Evolutionary conservation across 2,888 invertebrate species (phyloP), one percentile per base, ranked within the genome.

Genomic region (Drosophila tanythrix): DNA sequence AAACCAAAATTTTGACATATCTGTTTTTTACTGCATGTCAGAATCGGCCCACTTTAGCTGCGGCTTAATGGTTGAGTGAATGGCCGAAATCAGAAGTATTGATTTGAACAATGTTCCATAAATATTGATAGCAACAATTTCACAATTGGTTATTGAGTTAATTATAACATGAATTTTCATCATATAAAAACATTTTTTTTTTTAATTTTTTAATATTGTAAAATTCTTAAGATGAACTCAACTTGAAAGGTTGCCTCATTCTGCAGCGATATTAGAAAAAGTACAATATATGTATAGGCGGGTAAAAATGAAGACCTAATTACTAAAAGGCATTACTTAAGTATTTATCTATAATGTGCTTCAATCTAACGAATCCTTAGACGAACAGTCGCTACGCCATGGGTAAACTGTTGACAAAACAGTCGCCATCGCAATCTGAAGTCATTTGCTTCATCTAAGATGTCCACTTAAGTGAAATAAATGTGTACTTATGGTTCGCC

Each of bases 391-490:
- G 46, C 25, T 15, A 15, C 25, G 4, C 13, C 25, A 25, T 8
- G 25, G 46, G 25, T 46, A 25, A 46, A 46, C 46, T 46, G 46
- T 46, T 21, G 46, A 25, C 46, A 46, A 50, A 50, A 50, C 33
- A 15, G 33, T 13, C 27, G 35, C 53, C 35, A 36, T 7, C 13
- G 7, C 48, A 64, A 59, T 76, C 66, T 71, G 3, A 59, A 76
- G 79, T 68, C 71, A 62, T 53, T 60, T 60, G 59, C 70, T 64
- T 71, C 63, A 71, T 62, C 82, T 81, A 70, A 70, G 76, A 69
- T 83, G 84, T 75, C 78, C 81, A 85, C 79, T 81, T 88, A 75
- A 85, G 74, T 81, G 84, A 88, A 83, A 88, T 83, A 84, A 88
- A 88, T 88, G 81, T 81, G 70, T 70, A 69, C 77, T 82, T 82